Base-by-base conservation (phyloP, 1,140 invertebrate genomes). In the Drosophila grimshawi region DNA sequence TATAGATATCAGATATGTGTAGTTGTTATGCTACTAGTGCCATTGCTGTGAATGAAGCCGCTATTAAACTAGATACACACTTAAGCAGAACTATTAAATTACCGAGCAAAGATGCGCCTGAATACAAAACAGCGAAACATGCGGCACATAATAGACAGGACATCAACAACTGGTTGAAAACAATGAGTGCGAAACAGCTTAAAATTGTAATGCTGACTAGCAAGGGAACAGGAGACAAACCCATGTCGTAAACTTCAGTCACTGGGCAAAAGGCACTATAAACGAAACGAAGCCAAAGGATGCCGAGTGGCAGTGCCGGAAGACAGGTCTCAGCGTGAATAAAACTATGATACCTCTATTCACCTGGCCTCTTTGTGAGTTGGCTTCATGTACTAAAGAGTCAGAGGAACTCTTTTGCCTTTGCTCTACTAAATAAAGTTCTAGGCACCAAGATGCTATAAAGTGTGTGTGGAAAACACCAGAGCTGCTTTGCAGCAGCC, bases 191-290 rank as follows among this genome's bases (percentile, higher is more conserved):
- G 57, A 70, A 73, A 81, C 68, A 80, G 78, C 68, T 73, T 71
- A 80, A 73, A 68, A 85, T 65, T 71, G 78, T 80, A 86, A 71
- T 72, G 69, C 65, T 65, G 67, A 52, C 71, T 61, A 59, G 43
- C 55, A 76, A 27, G 59, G 48, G 55, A 73, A 53, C 33, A 35
- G 33, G 49, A 39, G 41, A 35, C 60, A 29, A 43, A 56, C 49
- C 39, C 46, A 66, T 61, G 76, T 62, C 79, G 52, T 86, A 86
- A 86, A 82, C 79, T 76, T 79, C 67, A 88, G 79, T 67, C 56
- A 46, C 63, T 7, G 41, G 27, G 64, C 62, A 63, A 80, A 83
- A 86, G 78, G 78, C 75, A 86, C 86, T 86, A 86, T 81, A 78
- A 81, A 66, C 75, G 74, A 64, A 33, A 67, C 64, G 64, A 63